phyloP scores from a whole-genome alignment of 2,113 vertebrate genomes.

The Zapus hudsonius region DNA sequence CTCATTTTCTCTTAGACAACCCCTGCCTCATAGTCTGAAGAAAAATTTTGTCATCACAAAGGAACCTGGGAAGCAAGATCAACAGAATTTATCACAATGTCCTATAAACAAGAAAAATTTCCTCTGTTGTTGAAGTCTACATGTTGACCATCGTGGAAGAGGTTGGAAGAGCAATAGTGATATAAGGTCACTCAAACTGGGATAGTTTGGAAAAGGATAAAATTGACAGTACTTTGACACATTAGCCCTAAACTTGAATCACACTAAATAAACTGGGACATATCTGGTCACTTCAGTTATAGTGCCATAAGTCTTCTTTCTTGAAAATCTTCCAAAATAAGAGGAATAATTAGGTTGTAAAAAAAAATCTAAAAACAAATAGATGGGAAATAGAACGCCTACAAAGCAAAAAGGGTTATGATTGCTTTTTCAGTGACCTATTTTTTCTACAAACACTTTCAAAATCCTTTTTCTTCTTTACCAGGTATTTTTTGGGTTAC shows the following conservation, averaged over 20 bases:
- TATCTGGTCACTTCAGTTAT: background rate
- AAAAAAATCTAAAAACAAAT: constrained; percentile 9
- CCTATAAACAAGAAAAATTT: background rate
- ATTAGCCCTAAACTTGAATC: background rate
- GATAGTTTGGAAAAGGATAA: background rate
- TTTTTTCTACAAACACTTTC: constrained; percentile 40
- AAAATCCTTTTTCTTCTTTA: constrained; percentile 1
- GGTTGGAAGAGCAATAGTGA: background rate
- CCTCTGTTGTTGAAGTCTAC: background rate
- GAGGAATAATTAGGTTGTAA: background rate
- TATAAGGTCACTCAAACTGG: background rate
- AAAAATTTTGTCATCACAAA: background rate
- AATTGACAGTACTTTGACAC: background rate
- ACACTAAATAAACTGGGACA: background rate
- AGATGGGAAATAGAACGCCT: constrained; percentile 23
- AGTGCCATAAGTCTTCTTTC: background rate
- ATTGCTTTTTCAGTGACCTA: background rate
- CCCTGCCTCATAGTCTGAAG: background rate
- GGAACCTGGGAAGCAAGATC: background rate
- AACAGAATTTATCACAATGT: background rate
- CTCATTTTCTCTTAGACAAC: background rate
- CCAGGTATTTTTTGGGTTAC: background rate
- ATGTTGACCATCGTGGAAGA: background rate
- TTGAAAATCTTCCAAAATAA: constrained; percentile 4
- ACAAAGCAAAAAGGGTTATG: background rate